A percentile compares a stretch with the other conserved stretches of the same genome.
Conservation (phyloP, 1,140 invertebrate species). For the Venturia canescens region DNA sequence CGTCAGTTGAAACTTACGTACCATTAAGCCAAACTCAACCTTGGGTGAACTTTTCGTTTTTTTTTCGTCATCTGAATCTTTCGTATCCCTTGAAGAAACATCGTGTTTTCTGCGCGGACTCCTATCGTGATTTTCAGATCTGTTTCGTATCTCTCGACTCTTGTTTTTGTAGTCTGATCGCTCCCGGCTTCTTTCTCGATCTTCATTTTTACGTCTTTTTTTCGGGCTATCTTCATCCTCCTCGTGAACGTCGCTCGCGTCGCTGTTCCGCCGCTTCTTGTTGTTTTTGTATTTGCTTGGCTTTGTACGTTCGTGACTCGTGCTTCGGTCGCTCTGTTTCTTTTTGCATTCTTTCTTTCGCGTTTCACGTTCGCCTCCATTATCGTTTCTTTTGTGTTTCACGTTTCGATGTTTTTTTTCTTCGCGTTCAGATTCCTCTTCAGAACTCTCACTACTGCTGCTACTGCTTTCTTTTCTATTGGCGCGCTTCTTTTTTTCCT, state of each 20-base stretch:
- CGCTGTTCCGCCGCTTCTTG: constrained; percentile 55
- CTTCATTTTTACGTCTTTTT: constrained; percentile 49
- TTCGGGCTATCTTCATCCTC: constrained; percentile 38
- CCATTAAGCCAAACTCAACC: constrained; percentile 72
- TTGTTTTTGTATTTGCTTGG: constrained; percentile 54
- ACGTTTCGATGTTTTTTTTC: constrained; percentile 32
- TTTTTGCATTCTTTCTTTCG: constrained; percentile 35
- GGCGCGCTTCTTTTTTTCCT: constrained; percentile 57
- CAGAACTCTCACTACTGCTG: constrained; percentile 49
- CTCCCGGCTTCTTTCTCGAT: constrained; percentile 1
- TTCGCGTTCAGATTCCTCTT: constrained; percentile 50
- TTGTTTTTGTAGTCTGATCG: constrained; percentile 4
- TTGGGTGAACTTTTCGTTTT: constrained; percentile 5
- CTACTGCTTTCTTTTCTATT: constrained; percentile 44
- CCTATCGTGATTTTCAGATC: constrained; percentile 30
- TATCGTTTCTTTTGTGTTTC: constrained; percentile 50
- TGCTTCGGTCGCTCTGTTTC: constrained; percentile 29
- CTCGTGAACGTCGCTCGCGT: constrained; percentile 52
- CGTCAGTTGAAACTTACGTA: constrained; percentile 43
- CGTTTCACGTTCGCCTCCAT: constrained; percentile 27
- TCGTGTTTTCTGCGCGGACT: constrained; percentile 20
- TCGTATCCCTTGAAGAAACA: constrained; percentile 40
- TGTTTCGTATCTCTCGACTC: constrained; percentile 31
- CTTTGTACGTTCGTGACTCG: constrained; percentile 44
- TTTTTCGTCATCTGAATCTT: constrained; percentile 37